Percentiles rank a stretch among this genome's conserved stretches.
phyloP scores from a whole-genome alignment of 2,113 vertebrate genomes.

The Onychorhynchus coronatus region DNA sequence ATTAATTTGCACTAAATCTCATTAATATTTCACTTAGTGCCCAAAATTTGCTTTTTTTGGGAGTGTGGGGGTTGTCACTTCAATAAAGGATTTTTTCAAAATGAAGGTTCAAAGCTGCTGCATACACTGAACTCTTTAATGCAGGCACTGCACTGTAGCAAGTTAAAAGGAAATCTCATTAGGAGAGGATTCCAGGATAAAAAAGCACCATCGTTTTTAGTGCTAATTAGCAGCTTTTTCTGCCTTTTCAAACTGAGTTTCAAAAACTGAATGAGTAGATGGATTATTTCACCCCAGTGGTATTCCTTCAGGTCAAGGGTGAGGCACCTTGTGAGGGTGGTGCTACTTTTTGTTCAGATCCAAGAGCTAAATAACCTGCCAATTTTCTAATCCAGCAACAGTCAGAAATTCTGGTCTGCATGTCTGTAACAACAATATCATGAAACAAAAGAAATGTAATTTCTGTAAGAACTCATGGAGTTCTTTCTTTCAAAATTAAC shows the following conservation, averaged over 20 bases:
- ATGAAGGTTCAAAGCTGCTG: constrained; percentile 7
- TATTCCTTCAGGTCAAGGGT: neutral
- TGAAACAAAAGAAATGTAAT: neutral
- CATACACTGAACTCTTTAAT: neutral
- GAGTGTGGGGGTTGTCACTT: neutral
- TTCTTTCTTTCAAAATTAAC: neutral
- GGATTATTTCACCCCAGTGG: neutral
- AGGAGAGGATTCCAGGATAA: neutral
- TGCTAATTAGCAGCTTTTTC: constrained; percentile 40
- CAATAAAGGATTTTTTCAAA: neutral
- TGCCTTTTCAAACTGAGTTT: constrained; percentile 10
- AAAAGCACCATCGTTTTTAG: neutral
- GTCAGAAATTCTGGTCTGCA: neutral
- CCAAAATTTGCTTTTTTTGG: neutral
- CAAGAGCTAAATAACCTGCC: neutral
- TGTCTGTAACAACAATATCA: neutral
- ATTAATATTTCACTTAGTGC: neutral
- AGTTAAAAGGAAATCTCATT: constrained; percentile 50
- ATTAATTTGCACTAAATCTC: neutral
- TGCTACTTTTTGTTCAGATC: neutral
- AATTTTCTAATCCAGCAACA: neutral
- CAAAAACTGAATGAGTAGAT: neutral
- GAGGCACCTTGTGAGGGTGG: neutral
- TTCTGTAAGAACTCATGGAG: neutral
- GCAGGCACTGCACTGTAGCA: neutral